phyloP scores from a whole-genome alignment of 2,797 vertebrate species.

The Arrhamphus sclerolepis region DNA sequence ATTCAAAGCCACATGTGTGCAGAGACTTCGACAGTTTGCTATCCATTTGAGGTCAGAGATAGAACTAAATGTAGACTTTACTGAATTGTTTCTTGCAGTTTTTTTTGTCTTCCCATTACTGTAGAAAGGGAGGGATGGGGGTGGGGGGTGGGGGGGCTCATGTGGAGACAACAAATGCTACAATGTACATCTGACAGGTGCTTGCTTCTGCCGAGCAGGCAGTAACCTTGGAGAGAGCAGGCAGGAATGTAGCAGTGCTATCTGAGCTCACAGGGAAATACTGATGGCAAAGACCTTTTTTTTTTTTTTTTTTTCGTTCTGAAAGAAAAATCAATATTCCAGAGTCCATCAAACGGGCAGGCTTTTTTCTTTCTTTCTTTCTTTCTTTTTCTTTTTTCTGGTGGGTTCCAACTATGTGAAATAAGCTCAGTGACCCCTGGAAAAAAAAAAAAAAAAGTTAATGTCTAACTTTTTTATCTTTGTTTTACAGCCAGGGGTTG shows the following conservation, averaged over 20 bases:
- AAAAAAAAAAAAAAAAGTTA: slow-evolving; percentile 70
- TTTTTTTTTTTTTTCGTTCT: slow-evolving; percentile 49
- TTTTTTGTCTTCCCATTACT: slow-evolving; percentile 15
- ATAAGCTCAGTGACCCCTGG: slow-evolving; percentile 76
- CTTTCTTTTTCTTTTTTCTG: slow-evolving; percentile 28
- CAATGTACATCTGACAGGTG: slow-evolving; percentile 78
- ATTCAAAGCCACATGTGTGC: slow-evolving; percentile 33
- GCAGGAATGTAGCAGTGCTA: slow-evolving; percentile 76
- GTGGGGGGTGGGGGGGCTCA: neutral
- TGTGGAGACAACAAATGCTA: slow-evolving; percentile 50
- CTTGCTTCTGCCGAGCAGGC: slow-evolving; percentile 61
- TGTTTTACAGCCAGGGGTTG: slow-evolving; percentile 82
- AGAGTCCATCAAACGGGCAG: slow-evolving; percentile 72
- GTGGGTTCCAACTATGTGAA: slow-evolving; percentile 76
- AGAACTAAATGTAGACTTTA: slow-evolving; percentile 19
- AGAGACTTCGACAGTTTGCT: slow-evolving; percentile 33
- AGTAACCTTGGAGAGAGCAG: slow-evolving; percentile 82
- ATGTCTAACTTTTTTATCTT: slow-evolving; percentile 84
- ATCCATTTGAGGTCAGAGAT: slow-evolving; percentile 39
- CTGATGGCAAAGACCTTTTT: slow-evolving; percentile 58
- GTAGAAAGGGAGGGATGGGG: slow-evolving; percentile 2
- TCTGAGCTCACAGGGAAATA: slow-evolving; percentile 71
- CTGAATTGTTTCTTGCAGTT: slow-evolving; percentile 38
- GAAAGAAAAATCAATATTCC: slow-evolving; percentile 77
- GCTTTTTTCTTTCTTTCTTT: slow-evolving; percentile 30